These are phyloP conservation scores for Platichthys flesus DNA, from an alignment of 2,113 vertebrate genomes.

Conservation along the genomic window DNA sequence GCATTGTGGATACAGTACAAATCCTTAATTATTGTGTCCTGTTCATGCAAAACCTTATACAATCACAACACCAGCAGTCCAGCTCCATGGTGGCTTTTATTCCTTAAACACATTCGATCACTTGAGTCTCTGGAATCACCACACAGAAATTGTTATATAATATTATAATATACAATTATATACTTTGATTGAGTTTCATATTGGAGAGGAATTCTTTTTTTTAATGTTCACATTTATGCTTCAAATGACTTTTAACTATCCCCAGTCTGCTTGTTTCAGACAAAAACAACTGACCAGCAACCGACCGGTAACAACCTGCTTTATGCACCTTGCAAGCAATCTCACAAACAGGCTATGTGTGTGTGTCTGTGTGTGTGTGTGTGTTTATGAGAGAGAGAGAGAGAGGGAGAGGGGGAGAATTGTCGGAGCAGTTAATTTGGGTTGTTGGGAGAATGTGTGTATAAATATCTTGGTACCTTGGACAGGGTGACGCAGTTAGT, in stretches of 20 bases:
- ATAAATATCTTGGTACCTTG: conserved; percentile 56
- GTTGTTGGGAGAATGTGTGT: conserved; percentile 34
- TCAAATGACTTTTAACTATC: conserved; percentile 47
- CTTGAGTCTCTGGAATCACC: no score
- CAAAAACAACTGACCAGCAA: conserved; percentile 9
- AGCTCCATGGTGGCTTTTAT: no score
- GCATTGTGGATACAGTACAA: no score
- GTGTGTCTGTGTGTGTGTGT: no score
- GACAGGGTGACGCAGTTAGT: conserved; percentile 59
- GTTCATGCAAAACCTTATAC: no score
- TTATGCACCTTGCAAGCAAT: conserved; percentile 14
- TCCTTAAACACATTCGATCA: no score
- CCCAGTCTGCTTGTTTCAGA: conserved; percentile 25
- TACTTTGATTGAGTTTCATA: conserved; percentile 4
- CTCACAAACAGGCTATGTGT: background rate
- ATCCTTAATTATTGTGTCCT: no score
- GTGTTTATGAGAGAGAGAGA: background rate
- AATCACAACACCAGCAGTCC: background rate
- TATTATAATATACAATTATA: background rate
- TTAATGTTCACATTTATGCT: conserved; percentile 3
- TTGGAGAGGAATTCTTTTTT: conserved; percentile 3
- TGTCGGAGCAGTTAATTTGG: conserved; percentile 46
- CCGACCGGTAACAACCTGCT: conserved; percentile 17
- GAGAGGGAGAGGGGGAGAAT: background rate
- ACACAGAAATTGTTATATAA: background rate